Conservation (phyloP, 2,113 vertebrate genomes). For the Ranitomeya variabilis region DNA sequence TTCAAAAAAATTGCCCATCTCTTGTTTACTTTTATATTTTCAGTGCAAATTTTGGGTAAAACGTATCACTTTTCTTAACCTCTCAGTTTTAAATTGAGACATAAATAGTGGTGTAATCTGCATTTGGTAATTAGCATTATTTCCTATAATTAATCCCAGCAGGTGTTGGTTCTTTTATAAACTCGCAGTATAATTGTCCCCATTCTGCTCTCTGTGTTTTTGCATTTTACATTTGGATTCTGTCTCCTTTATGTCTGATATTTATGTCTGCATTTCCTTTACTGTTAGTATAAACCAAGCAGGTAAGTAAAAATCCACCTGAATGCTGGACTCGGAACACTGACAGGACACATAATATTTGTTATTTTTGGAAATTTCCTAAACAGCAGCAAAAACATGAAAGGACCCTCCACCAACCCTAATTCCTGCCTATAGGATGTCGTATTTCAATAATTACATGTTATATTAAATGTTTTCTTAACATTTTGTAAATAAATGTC, state of each 20-base stretch:
- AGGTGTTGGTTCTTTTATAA: not conserved
- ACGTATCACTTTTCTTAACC: not conserved
- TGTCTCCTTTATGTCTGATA: not conserved
- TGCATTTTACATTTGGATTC: not conserved
- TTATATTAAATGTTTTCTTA: too few species aligned
- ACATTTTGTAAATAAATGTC: too few species aligned
- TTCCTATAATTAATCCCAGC: not conserved
- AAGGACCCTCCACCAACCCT: too few species aligned
- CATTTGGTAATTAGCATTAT: not conserved
- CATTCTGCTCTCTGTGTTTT: not conserved
- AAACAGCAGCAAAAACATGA: too few species aligned
- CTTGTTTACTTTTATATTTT: not conserved
- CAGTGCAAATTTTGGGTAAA: not conserved
- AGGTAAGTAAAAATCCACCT: too few species aligned
- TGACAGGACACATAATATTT: too few species aligned
- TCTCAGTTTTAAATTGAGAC: not conserved
- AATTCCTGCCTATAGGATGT: too few species aligned
- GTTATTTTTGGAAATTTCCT: too few species aligned
- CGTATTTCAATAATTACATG: too few species aligned
- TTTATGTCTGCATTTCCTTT: not conserved
- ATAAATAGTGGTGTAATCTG: not conserved
- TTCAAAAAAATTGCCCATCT: too few species aligned
- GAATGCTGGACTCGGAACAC: too few species aligned
- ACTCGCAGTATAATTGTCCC: not conserved
- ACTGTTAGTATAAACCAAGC: too few species aligned